These are phyloP conservation scores for Galaxea fascicularis DNA, from an alignment of 92 coral and sea anemone species.

Conservation along the genomic window DNA sequence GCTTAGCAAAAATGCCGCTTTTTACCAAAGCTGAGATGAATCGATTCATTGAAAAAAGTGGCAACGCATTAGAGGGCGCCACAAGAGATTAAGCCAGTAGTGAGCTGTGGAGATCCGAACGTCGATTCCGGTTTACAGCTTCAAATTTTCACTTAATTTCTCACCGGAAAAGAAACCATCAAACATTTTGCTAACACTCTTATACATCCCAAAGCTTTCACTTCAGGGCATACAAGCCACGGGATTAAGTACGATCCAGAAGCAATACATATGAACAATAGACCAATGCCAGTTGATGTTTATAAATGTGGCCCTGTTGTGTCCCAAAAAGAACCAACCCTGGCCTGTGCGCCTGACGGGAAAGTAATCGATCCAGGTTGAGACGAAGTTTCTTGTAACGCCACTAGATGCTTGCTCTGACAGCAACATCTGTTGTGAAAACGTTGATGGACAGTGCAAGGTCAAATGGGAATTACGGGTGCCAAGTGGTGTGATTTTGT, in stretches of 20 bases:
- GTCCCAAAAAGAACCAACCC: constrained; percentile 45
- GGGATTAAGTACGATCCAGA: constrained; percentile 68
- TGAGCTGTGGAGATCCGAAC: constrained; percentile 67
- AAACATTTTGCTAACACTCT: constrained; percentile 56
- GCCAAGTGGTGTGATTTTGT: no score
- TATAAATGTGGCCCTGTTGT: constrained; percentile 70
- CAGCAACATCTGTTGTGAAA: constrained; percentile 58
- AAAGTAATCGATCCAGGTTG: constrained; percentile 73
- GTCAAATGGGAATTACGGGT: constrained; percentile 66
- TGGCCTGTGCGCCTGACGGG: constrained; percentile 77
- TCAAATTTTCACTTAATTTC: constrained; percentile 65
- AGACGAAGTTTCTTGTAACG: constrained; percentile 68
- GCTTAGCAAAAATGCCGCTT: no score
- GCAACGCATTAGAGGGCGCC: constrained; percentile 57
- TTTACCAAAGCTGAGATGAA: no score
- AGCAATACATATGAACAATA: constrained; percentile 66
- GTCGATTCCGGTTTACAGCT: constrained; percentile 69
- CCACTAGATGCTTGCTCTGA: no score
- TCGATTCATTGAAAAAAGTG: not conserved
- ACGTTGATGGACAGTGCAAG: constrained; percentile 59
- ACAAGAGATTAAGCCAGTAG: constrained; percentile 68
- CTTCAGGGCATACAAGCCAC: constrained; percentile 58
- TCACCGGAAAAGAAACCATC: constrained; percentile 61
- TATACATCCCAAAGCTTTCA: constrained; percentile 60
- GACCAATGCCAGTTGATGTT: constrained; percentile 44